Conservation (phyloP, 2,888 invertebrate species). For the Rugalucina vietnamica region DNA sequence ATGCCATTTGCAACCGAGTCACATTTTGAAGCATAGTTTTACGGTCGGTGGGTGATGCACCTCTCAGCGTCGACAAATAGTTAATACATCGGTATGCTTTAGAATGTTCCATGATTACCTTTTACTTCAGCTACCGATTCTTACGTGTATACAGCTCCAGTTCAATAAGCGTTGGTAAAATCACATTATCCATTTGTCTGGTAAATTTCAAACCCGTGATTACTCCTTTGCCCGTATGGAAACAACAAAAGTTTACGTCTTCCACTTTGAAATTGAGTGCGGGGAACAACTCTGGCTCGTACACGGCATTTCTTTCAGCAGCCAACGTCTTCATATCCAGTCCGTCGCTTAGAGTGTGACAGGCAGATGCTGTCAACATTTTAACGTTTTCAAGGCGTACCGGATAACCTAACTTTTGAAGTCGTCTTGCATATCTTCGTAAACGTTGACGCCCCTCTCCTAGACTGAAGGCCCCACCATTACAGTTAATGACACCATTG, state of each 20-base stretch:
- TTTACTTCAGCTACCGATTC: not conserved
- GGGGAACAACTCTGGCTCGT: conserved; percentile 43
- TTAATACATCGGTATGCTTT: not conserved
- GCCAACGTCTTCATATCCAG: conserved; percentile 12
- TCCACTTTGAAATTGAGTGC: not conserved
- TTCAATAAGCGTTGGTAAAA: conserved; percentile 23
- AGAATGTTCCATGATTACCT: not conserved
- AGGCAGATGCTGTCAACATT: conserved; percentile 19
- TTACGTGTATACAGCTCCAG: conserved; percentile 32
- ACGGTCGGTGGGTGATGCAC: not conserved
- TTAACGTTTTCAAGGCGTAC: not conserved
- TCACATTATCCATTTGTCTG: not conserved
- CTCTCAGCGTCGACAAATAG: not conserved
- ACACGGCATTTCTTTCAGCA: not conserved
- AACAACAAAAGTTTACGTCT: conserved; percentile 24
- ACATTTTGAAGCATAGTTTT: conserved; percentile 14
- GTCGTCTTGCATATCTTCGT: conserved; percentile 18
- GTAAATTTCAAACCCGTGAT: conserved; percentile 35
- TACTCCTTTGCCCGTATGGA: conserved; percentile 31
- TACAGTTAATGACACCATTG: conserved; percentile 33
- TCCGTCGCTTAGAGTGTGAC: not conserved
- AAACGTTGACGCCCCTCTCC: conserved; percentile 23
- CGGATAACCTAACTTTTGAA: conserved; percentile 14
- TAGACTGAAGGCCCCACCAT: conserved; percentile 10
- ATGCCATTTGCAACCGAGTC: conserved; percentile 8